A percentile compares a stretch with the other conserved stretches of the same genome.
Evolutionary conservation across 2,797 vertebrate species (phyloP).

Genomic region (Microchirus variegatus): DNA sequence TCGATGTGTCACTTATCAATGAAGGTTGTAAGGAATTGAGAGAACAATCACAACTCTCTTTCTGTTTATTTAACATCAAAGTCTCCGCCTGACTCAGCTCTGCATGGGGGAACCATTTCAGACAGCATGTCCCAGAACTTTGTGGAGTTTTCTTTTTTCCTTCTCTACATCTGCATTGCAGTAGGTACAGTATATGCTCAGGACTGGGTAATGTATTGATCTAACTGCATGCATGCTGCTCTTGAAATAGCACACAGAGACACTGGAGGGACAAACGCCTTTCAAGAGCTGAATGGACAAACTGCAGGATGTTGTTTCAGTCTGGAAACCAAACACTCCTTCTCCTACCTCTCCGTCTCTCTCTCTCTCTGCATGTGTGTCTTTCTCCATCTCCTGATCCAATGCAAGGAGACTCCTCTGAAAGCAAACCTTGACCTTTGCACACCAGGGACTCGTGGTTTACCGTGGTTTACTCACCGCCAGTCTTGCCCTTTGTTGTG

Average conservation of each 20-base stretch:
- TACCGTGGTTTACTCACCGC: conserved; percentile 45
- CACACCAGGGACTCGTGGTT: conserved; percentile 32
- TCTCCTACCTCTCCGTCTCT: not conserved
- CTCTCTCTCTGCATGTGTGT: conserved; percentile 1
- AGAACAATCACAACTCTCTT: conserved; percentile 2
- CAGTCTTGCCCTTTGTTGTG: conserved; percentile 19
- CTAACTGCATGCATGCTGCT: conserved; percentile 53
- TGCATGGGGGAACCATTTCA: conserved; percentile 24
- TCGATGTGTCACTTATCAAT: conserved; percentile 13
- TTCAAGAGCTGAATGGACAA: conserved; percentile 37
- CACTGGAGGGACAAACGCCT: conserved; percentile 33
- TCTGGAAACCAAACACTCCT: conserved; percentile 28
- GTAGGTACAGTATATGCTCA: conserved; percentile 39
- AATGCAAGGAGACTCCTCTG: conserved; percentile 44
- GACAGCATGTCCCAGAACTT: conserved; percentile 51
- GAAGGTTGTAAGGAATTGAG: conserved; percentile 11
- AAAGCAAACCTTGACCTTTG: conserved; percentile 72
- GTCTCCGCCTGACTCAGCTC: conserved; percentile 19
- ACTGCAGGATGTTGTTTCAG: conserved; percentile 35
- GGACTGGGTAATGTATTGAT: conserved; percentile 71
- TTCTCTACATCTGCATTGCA: conserved; percentile 47
- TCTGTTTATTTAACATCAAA: conserved; percentile 35
- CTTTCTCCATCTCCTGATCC: conserved; percentile 33
- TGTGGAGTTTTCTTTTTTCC: conserved; percentile 33
- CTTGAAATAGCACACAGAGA: conserved; percentile 75